Evolutionary conservation across 2,888 invertebrate genomes (phyloP), one percentile per base, ranked within the genome.

Genomic region (Spilosoma lubricipeda): DNA sequence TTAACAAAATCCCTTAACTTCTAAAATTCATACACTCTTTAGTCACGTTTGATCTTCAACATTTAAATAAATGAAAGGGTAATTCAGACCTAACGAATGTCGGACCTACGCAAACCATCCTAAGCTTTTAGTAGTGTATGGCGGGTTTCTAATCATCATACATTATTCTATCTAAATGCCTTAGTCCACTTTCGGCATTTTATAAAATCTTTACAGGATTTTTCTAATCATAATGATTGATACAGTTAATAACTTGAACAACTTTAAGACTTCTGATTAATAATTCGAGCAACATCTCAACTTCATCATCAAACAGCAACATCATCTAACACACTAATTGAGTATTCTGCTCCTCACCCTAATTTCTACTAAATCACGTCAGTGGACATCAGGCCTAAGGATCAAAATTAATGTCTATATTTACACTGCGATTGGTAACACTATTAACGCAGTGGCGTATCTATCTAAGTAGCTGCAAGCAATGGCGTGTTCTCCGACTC

Each of bases 401-500:
- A 86, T 78, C 80, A 74, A 80, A 87, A 88, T 84, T 81, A 52
- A 85, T 80, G 68, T 71, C 73, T 85, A 79, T 78, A 83, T 85
- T 86, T 81, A 74, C 78, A 80, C 87, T 88, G 90, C 81, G 82
- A 89, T 86, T 86, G 85, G 84, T 88, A 86, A 85, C 79, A 83
- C 83, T 90, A 88, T 69, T 75, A 82, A 82, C 70, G 77, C 66
- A 80, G 78, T 81, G 85, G 85, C 84, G 48, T 88, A 89, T 88
- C 89, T 90, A 90, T 88, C 89, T 90, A 90, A 84, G 87, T 74
- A 77, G 75, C 77, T 70, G 76, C 73, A 75, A 72, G 76, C 73
- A 80, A 78, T 81, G 82, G 74, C 84, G 81, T 83, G 81, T 77
- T 77, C 63, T 67, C 63, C 67, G 20, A 8, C 39, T 52, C 3